Evolutionary conservation across 2,888 invertebrate species (phyloP).

Genomic region (Tipula lateralis): DNA sequence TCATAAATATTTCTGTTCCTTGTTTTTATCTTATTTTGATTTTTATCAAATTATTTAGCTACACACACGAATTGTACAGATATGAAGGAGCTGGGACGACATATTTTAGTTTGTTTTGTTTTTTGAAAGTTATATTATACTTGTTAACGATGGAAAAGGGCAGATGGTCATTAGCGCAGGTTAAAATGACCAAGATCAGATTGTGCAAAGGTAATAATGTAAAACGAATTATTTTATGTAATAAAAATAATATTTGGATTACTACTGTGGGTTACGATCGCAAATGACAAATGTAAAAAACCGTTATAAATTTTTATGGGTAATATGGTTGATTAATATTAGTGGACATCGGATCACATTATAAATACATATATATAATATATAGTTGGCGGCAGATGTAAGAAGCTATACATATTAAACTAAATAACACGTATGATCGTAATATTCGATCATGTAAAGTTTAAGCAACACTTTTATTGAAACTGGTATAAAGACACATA

Average conservation of each 20-base stretch:
- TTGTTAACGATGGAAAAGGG: background rate
- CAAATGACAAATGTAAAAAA: background rate
- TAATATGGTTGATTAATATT: background rate
- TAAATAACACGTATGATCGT: too few species aligned
- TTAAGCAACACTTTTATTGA: too few species aligned
- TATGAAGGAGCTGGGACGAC: background rate
- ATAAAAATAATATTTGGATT: background rate
- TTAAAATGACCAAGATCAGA: background rate
- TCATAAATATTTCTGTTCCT: background rate
- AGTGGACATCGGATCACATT: too few species aligned
- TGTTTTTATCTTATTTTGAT: background rate
- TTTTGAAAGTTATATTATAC: background rate
- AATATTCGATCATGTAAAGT: too few species aligned
- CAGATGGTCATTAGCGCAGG: background rate
- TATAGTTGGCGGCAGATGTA: too few species aligned
- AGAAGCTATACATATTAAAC: too few species aligned
- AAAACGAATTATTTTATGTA: background rate
- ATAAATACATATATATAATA: too few species aligned
- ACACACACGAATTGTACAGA: background rate
- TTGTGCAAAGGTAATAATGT: background rate
- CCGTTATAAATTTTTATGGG: background rate
- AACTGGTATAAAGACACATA: too few species aligned
- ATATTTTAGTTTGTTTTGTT: background rate
- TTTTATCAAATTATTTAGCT: background rate
- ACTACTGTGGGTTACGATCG: background rate